A percentile compares a stretch with the other conserved stretches of the same genome.
phyloP scores from a whole-genome alignment of 2,113 vertebrate species.

The Cercopithecus mona region DNA sequence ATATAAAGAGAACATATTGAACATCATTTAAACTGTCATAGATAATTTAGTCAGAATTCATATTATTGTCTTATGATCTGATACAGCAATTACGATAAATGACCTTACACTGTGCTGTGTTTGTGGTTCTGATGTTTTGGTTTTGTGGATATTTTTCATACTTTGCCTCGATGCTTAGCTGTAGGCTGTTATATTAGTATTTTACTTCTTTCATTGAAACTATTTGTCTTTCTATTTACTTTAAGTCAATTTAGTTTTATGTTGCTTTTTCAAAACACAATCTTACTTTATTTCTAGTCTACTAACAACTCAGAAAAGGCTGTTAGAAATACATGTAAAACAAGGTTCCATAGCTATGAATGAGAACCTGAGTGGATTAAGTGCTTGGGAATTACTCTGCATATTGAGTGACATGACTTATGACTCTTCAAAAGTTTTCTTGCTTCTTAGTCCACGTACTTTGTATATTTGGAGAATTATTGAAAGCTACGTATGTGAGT shows the following conservation, averaged over 20 bases:
- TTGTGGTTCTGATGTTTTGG: neutral
- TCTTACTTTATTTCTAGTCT: neutral
- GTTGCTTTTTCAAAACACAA: neutral
- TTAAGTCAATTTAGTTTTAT: conserved; percentile 43
- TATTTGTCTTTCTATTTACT: conserved; percentile 17
- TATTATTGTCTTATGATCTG: conserved; percentile 32
- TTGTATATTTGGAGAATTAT: neutral
- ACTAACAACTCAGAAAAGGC: neutral
- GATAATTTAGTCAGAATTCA: conserved; percentile 9
- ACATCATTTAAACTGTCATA: neutral
- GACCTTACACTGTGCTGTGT: neutral
- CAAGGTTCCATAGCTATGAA: neutral
- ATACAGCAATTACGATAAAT: conserved; percentile 12
- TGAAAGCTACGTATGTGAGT: neutral
- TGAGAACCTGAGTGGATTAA: neutral
- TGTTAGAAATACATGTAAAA: neutral
- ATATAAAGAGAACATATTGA: neutral
- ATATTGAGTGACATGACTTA: neutral
- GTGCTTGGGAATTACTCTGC: neutral
- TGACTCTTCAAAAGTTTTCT: neutral
- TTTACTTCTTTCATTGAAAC: conserved; percentile 31
- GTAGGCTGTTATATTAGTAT: neutral
- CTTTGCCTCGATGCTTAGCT: neutral
- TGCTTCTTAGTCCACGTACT: neutral
- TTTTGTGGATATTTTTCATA: neutral